phyloP scores from a whole-genome alignment of 2,888 invertebrate species.

The Diaprepes abbreviatus region DNA sequence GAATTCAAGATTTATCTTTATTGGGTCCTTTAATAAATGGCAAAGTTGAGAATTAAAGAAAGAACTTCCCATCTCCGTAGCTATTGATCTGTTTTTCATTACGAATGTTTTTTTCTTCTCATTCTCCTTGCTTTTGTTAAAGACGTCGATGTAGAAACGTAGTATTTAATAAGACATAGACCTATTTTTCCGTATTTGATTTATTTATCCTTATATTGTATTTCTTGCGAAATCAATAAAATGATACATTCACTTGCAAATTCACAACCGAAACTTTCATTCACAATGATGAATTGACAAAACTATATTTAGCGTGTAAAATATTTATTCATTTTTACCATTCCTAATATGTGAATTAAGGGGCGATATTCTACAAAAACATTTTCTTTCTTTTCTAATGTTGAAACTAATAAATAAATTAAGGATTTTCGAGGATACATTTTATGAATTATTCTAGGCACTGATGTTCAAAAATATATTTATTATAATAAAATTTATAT shows the following conservation, averaged over 20 bases:
- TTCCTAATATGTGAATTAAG: too few species aligned
- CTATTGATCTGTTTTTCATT: conserved; percentile 35
- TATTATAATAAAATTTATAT: too few species aligned
- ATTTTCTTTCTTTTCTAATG: too few species aligned
- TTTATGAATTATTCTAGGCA: too few species aligned
- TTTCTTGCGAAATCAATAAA: conserved; percentile 6
- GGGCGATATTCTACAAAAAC: too few species aligned
- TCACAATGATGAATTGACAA: background rate
- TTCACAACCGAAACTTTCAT: background rate
- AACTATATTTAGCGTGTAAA: too few species aligned
- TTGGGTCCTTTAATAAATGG: conserved; percentile 4
- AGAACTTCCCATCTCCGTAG: conserved; percentile 7
- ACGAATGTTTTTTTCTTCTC: conserved; percentile 7
- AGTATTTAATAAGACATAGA: conserved; percentile 24
- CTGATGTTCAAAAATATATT: too few species aligned
- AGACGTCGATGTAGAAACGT: conserved; percentile 22
- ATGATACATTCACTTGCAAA: background rate
- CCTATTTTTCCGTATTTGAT: conserved; percentile 14
- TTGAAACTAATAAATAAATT: too few species aligned
- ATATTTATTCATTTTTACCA: too few species aligned
- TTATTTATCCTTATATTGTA: conserved; percentile 3
- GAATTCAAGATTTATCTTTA: conserved; percentile 5
- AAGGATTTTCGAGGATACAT: too few species aligned
- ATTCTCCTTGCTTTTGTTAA: conserved; percentile 21
- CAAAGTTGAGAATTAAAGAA: conserved; percentile 12